These are phyloP conservation scores for Momotus momota DNA, from an alignment of 2,797 vertebrate species.

Conservation along the genomic window DNA sequence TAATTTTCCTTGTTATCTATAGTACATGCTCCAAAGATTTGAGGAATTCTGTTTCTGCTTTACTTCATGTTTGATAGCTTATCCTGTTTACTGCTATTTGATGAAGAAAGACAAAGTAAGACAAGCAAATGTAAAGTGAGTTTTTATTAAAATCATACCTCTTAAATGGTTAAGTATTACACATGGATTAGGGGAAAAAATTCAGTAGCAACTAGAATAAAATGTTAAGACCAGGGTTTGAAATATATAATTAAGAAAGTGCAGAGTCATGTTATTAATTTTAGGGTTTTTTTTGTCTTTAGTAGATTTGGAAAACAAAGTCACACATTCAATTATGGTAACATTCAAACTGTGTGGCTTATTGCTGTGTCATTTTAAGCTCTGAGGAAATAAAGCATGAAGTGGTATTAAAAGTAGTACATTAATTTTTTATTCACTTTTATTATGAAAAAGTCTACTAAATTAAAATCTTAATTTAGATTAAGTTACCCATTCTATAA, in stretches of 20 bases:
- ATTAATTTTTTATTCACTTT: not conserved
- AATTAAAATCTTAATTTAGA: not conserved
- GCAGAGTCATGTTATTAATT: not conserved
- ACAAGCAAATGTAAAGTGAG: not conserved
- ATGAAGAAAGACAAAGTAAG: not conserved
- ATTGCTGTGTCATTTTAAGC: not conserved
- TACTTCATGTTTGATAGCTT: not conserved
- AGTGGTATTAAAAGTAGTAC: not conserved
- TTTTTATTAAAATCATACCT: not conserved
- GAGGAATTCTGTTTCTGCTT: not conserved
- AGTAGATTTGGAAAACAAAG: no score
- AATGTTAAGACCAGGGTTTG: not conserved
- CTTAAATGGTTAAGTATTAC: not conserved
- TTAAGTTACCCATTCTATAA: not conserved
- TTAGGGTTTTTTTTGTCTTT: not conserved
- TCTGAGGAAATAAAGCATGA: not conserved
- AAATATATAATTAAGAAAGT: not conserved
- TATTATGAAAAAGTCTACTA: not conserved
- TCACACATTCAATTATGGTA: not conserved
- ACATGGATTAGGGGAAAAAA: not conserved
- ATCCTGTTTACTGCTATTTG: no score
- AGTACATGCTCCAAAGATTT: not conserved
- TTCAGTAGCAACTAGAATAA: not conserved
- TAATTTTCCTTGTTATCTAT: not conserved
- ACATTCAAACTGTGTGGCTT: not conserved